These are phyloP conservation scores for Eulemur mongoz DNA, from an alignment of 2,797 vertebrate species.

Conservation along the genomic window DNA sequence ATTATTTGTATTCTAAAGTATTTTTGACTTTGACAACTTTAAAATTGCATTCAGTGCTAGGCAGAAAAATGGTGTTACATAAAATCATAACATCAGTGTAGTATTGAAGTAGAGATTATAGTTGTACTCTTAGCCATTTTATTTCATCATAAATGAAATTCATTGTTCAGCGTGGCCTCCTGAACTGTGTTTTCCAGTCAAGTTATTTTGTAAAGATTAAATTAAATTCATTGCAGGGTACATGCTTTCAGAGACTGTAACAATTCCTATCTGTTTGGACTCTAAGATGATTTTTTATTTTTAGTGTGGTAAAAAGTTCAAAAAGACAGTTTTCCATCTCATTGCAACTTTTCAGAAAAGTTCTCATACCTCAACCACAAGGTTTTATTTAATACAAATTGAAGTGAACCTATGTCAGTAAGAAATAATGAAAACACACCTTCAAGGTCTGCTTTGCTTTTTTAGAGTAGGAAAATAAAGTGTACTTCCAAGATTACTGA, in stretches of 20 bases:
- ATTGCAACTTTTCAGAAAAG: conserved; percentile 81
- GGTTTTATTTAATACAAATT: conserved; percentile 80
- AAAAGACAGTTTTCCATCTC: conserved; percentile 83
- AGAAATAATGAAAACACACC: conserved; percentile 77
- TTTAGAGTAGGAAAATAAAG: conserved; percentile 51
- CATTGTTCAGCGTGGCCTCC: conserved; percentile 66
- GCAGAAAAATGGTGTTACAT: conserved; percentile 68
- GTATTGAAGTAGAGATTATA: conserved; percentile 67
- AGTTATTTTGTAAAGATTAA: conserved; percentile 83
- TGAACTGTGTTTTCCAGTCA: conserved; percentile 83
- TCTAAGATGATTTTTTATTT: conserved; percentile 59
- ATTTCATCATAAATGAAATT: conserved; percentile 82
- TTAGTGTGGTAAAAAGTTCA: conserved; percentile 78
- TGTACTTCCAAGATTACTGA: conserved; percentile 58
- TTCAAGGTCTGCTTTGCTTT: conserved; percentile 58
- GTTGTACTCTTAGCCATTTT: conserved; percentile 70
- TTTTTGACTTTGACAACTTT: conserved; percentile 77
- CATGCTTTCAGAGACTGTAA: conserved; percentile 73
- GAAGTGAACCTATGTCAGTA: conserved; percentile 75
- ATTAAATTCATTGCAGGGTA: conserved; percentile 81
- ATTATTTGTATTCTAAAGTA: conserved; percentile 73
- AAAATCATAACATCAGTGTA: conserved; percentile 73
- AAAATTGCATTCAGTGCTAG: conserved; percentile 69
- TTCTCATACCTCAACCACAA: conserved; percentile 64
- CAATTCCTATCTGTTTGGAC: conserved; percentile 79